phyloP scores from a whole-genome alignment of 1,140 invertebrate genomes.

The Alviniconcha marisindica region DNA sequence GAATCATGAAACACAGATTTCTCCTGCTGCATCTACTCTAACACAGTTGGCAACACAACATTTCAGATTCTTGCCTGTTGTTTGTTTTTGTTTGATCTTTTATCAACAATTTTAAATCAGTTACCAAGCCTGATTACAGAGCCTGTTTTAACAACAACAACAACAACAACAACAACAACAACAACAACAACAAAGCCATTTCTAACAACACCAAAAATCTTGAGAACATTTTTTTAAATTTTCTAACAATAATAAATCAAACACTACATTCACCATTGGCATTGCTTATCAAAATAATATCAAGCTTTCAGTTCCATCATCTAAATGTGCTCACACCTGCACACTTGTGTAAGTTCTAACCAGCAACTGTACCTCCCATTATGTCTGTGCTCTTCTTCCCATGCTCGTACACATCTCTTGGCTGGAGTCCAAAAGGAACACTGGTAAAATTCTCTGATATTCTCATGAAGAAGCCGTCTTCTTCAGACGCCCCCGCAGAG shows the following conservation, averaged over 20 bases:
- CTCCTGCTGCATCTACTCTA: not conserved
- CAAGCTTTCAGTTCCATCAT: not conserved
- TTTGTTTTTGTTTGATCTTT: too few relatives aligned
- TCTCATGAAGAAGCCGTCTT: slow-evolving; percentile 48
- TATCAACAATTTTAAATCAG: too few relatives aligned
- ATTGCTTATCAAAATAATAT: not conserved
- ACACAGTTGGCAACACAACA: not conserved
- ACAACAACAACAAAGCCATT: too few relatives aligned
- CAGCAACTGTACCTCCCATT: slow-evolving; percentile 68
- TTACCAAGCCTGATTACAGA: too few relatives aligned
- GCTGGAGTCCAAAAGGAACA: slow-evolving; percentile 67
- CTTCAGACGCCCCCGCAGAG: slow-evolving; percentile 42
- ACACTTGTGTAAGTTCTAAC: not conserved
- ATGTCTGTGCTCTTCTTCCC: slow-evolving; percentile 68
- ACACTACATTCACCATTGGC: not conserved
- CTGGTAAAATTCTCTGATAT: slow-evolving; percentile 63
- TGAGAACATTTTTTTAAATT: not conserved
- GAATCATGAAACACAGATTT: not conserved
- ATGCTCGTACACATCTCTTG: slow-evolving; percentile 68
- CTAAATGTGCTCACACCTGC: not conserved
- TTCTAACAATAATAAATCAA: not conserved
- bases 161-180: too few relatives aligned
- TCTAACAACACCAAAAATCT: not conserved
- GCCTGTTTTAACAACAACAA: too few relatives aligned
- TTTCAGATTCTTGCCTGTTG: too few relatives aligned